Base-by-base conservation (phyloP, 2,797 vertebrate species). In the Rhinogobio ventralis region DNA sequence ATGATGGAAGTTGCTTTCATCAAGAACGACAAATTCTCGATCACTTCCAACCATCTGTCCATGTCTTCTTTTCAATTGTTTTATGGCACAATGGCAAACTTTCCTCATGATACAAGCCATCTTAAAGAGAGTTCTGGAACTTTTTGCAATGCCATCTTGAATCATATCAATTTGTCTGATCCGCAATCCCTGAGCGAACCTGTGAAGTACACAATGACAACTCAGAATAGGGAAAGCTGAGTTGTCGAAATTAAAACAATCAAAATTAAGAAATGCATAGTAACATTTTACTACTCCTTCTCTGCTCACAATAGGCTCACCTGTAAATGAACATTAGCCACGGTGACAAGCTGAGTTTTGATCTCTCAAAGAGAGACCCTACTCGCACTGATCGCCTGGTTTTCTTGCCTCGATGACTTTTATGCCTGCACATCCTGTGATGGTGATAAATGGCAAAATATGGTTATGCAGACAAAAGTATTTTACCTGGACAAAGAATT, bases 251-350 rank as follows among this genome's bases (percentile, higher is more conserved):
- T 66, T 66, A 66, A 66, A 66, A 66, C 62, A 66, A 66, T 64
- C 33, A 33, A 33, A 66, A 66, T 13, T 66, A 33, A 30, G 25
- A 66, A 39, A 39, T 64, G 62, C 62, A 64, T 28, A 30, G 13
- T 64, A 66, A 33, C 13, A 66, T 66, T 66, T 66, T 66, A 66
- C 28, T 28, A 33, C 25, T 66, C 13, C 62, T 28, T 66, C 62
- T 66, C 62, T 33, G 28, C 62, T 66, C 28, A 28, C n/a, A 66
- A 28, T 5, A 66, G 62, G 33, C 66, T 67, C 30, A 67, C 30
- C 64, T 67, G 64, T 67, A 67, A 67, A 67, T 67, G 30, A 67
- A 67, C 13, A 36, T 67, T 17, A 67, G 64, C 64, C 64, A 67
- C 1, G 64, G 36, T 19, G 30, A 36, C 64, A 67, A 36, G 64